phyloP scores from a whole-genome alignment of 2,797 vertebrate genomes.

The Perodicticus potto region DNA sequence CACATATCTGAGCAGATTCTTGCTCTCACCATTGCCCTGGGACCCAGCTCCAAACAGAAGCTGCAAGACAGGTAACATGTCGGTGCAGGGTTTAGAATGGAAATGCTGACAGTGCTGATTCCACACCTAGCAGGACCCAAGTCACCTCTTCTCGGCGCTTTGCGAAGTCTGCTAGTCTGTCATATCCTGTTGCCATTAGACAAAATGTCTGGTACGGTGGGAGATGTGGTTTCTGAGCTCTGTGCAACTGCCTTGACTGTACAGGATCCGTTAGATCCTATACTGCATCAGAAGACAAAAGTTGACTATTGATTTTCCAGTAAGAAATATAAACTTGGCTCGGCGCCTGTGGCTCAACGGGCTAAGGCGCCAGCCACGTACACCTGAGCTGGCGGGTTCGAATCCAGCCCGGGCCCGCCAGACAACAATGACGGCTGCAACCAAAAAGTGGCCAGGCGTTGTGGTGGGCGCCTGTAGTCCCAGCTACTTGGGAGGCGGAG shows the following conservation, averaged over 20 bases:
- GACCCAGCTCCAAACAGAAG: background rate
- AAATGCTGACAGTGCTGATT: background rate
- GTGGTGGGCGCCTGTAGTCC: too few relatives aligned
- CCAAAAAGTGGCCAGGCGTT: too few relatives aligned
- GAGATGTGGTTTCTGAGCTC: background rate
- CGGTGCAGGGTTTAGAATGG: background rate
- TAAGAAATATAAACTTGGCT: background rate
- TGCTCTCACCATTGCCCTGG: background rate
- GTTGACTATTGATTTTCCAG: background rate
- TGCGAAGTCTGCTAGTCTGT: too few relatives aligned
- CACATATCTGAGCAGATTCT: background rate
- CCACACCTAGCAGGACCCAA: background rate
- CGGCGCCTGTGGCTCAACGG: too few relatives aligned
- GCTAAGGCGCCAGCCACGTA: too few relatives aligned
- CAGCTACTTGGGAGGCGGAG: too few relatives aligned
- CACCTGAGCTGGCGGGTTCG: too few relatives aligned
- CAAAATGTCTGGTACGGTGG: background rate
- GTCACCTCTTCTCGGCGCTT: background rate
- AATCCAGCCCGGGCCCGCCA: too few relatives aligned
- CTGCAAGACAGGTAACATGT: background rate
- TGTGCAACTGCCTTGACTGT: background rate
- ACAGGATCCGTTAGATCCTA: background rate
- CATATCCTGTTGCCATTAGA: fast-evolving
- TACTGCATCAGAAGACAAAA: background rate
- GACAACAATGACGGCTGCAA: too few relatives aligned